Evolutionary conservation across 2,113 vertebrate species (phyloP).

Genomic region (Otocyon megalotis): DNA sequence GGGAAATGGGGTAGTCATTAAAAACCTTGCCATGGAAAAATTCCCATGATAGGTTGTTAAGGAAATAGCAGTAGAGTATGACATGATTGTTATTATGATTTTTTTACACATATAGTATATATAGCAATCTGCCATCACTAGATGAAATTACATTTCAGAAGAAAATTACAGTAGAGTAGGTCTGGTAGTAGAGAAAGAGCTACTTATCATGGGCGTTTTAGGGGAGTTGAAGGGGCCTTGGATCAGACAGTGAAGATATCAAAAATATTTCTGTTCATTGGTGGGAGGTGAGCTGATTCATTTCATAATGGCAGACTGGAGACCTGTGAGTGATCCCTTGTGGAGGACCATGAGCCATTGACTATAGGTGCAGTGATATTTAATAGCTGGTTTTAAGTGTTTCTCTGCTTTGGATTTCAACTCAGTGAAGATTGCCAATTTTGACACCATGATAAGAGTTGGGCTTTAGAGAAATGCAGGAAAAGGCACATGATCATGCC

Average conservation of each 20-base stretch:
- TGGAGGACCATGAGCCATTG: neutral
- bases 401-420: neutral
- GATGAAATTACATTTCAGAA: neutral
- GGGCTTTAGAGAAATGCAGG: neutral
- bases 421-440: neutral
- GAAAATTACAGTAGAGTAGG: slow-evolving; percentile 4
- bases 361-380: neutral
- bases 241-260: neutral
- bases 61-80: neutral
- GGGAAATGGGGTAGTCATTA: neutral
- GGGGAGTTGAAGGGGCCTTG: neutral
- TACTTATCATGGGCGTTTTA: neutral
- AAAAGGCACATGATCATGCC: neutral
- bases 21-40: neutral
- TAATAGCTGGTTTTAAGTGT: neutral
- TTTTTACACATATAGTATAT: neutral
- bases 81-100: neutral
- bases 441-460: neutral
- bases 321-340: neutral
- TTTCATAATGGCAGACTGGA: neutral
- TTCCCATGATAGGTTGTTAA: neutral
- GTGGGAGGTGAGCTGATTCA: neutral
- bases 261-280: neutral
- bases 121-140: neutral
- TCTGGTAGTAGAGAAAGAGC: neutral